Percentiles rank a stretch among this genome's conserved stretches.
Evolutionary conservation across 2,113 vertebrate species (phyloP).

Genomic region (Micronycteris hirsuta): DNA sequence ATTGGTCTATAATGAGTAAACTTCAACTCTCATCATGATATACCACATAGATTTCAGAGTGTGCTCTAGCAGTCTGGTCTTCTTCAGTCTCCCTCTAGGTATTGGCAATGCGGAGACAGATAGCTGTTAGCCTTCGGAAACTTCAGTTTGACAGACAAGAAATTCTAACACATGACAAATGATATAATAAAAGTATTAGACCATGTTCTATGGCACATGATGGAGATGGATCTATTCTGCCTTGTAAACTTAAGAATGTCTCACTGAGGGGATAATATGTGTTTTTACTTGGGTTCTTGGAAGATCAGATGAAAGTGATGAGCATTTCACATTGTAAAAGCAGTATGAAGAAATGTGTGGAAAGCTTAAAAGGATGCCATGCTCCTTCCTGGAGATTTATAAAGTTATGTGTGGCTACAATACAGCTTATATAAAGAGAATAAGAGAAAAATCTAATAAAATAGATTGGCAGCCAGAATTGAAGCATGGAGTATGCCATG

Average conservation of each 20-base stretch:
- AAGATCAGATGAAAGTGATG: background rate
- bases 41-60: background rate
- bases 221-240: background rate
- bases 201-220: background rate
- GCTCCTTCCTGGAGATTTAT: background rate
- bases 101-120: background rate
- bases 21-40: background rate
- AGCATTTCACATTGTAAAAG: background rate
- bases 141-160: background rate
- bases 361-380: background rate
- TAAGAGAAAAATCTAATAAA: background rate
- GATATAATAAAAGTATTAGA: background rate
- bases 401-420: background rate
- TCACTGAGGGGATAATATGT: background rate
- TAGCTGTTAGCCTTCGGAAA: background rate
- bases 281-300: background rate
- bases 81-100: background rate
- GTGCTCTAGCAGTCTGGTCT: background rate
- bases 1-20: background rate
- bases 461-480: background rate
- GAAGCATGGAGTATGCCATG: background rate
- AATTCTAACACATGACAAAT: background rate
- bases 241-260: background rate
- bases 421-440: background rate
- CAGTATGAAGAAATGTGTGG: background rate